phyloP scores from a whole-genome alignment of 2,888 invertebrate genomes.

The Agapostemon virescens region DNA sequence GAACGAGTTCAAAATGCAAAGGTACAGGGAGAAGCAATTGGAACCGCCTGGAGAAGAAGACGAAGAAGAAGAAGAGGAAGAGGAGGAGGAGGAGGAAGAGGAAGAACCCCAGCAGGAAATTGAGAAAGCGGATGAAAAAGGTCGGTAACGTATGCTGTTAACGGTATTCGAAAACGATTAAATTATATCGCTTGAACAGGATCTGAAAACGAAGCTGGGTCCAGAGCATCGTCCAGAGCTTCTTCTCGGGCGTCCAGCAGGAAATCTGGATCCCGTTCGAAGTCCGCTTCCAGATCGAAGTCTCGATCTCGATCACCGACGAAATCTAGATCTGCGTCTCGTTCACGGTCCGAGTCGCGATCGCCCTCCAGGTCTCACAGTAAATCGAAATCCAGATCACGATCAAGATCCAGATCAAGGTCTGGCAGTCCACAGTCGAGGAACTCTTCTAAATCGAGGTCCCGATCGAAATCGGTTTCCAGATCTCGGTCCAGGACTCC shows the following conservation, averaged over 20 bases:
- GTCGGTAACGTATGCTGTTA: conserved; percentile 52
- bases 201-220: conserved; percentile 78
- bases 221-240: conserved; percentile 80
- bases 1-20: conserved; percentile 91
- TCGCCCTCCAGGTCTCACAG: conserved; percentile 70
- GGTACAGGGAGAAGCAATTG: conserved; percentile 92
- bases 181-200: conserved; percentile 64
- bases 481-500: conserved; percentile 73
- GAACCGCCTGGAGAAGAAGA: conserved; percentile 90
- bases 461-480: conserved; percentile 72
- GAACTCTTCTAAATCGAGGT: conserved; percentile 63
- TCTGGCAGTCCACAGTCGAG: conserved; percentile 69
- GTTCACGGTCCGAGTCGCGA: conserved; percentile 70
- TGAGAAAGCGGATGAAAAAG: conserved; percentile 77
- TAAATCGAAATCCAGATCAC: conserved; percentile 72
- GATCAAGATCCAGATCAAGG: background rate
- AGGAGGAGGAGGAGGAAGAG: conserved; percentile 84
- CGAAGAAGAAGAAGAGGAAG: conserved; percentile 87
- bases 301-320: conserved; percentile 65
- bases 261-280: conserved; percentile 67
- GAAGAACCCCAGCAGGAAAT: conserved; percentile 80
- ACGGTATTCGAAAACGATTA: background rate
- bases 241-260: conserved; percentile 77
- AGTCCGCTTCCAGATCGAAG: conserved; percentile 72
- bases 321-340: conserved; percentile 72